Base-by-base conservation (phyloP, 2,113 vertebrate species). In the Mola mola region DNA sequence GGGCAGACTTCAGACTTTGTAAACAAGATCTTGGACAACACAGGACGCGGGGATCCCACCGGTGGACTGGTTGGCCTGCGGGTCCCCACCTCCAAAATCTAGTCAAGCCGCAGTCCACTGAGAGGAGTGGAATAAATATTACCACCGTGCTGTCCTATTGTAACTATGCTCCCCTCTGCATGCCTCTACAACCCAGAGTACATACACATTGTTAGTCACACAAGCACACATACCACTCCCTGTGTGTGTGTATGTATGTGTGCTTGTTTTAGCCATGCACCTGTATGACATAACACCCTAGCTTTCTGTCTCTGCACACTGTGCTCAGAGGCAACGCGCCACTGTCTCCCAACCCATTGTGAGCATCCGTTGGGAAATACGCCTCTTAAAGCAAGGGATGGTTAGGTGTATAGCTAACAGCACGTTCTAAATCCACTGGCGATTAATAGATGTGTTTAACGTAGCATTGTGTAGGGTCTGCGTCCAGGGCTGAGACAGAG, bases 1-100 rank as follows among this genome's bases (percentile, higher is more conserved):
- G 94, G 96, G 36, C 94, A 99, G 91, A 99, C 97, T 15, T 99
- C 97, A 8, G 97, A 99, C 82, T 99, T 99, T 29, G 97, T 99
- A 78, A 99, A 99, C 92, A 96, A 97, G 79, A 97, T 99, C 80
- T 92, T 99, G 91, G 97, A 98, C 90, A 98, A 93, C 91, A 99
- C 97, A 0, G 95, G 95, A 10, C 94, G 93, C 37, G 97, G 96
- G 37, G 95, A 97, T 84, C 93, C 97, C 82, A 99, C 96, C 0
- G 97, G 97, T n/a, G 97, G 97, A 77, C 92, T 99, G 43, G 95
- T 97, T 25, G 97, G 96, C 73, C 92, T 99, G 20, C 91, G 96
- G 46, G 95, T 99, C 72, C 97, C 96, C 28, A 91, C 92, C 31
- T 95, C 96, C 57, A 98, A 96, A 91, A 93, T 96, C 70, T 99